These are phyloP conservation scores for Hyposoter dolosus DNA, from an alignment of 2,888 invertebrate species.

Conservation along the genomic window DNA sequence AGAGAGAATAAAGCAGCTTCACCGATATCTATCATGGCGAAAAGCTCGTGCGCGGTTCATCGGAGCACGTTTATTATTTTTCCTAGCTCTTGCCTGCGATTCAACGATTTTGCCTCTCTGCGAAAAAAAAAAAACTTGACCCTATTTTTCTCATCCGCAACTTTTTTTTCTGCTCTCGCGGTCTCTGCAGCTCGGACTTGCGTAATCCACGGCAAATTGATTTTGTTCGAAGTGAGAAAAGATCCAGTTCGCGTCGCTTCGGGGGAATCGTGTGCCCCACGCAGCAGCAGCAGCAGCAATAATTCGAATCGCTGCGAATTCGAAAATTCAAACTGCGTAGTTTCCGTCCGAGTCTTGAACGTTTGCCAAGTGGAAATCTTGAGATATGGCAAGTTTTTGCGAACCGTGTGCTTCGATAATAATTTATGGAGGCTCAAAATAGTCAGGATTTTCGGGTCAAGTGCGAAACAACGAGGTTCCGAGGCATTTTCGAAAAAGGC, in stretches of 20 bases:
- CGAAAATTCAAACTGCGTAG: not conserved
- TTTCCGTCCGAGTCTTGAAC: not conserved
- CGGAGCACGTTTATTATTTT: slow-evolving; percentile 26
- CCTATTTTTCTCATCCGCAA: not conserved
- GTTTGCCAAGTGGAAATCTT: not conserved
- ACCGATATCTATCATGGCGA: slow-evolving; percentile 64
- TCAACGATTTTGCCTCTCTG: slow-evolving; percentile 30
- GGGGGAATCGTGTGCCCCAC: too few relatives aligned
- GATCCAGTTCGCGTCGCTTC: too few relatives aligned
- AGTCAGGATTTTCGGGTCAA: not conserved
- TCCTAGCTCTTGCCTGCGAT: not conserved
- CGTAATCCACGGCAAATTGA: slow-evolving; percentile 4
- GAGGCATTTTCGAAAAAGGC: not conserved
- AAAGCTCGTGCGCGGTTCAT: slow-evolving; percentile 51
- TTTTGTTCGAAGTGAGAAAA: slow-evolving; percentile 22
- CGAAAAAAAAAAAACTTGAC: not conserved
- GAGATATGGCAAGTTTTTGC: not conserved
- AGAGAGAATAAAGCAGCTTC: slow-evolving; percentile 31
- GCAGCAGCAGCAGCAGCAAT: not conserved
- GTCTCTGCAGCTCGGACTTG: not conserved
- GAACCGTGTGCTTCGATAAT: not conserved
- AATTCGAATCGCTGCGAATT: not conserved
- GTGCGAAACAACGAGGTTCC: not conserved
- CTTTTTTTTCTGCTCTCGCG: not conserved
- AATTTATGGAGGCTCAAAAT: not conserved